These are phyloP conservation scores for Orthosia cruda DNA, from an alignment of 2,888 invertebrate genomes.

Conservation along the genomic window DNA sequence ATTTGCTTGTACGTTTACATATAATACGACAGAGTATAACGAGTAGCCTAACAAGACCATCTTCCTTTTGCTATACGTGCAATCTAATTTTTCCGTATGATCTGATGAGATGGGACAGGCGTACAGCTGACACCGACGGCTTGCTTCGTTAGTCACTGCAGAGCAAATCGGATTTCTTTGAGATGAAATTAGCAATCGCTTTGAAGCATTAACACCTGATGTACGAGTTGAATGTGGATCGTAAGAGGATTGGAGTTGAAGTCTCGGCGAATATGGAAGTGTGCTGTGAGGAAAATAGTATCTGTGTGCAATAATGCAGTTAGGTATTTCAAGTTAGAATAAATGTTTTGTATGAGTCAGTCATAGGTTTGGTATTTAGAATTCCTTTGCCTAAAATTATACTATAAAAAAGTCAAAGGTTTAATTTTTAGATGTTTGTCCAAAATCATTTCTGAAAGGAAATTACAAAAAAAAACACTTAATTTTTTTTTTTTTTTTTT, in stretches of 20 bases:
- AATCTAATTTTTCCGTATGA: slow-evolving; percentile 80
- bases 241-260: slow-evolving; percentile 34
- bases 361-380: too few species aligned
- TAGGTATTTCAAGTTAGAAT: neutral
- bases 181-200: slow-evolving; percentile 87
- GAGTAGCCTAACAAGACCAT: slow-evolving; percentile 66
- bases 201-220: slow-evolving; percentile 82
- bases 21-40: slow-evolving; percentile 64
- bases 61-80: slow-evolving; percentile 69
- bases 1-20: slow-evolving; percentile 58
- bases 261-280: neutral
- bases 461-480: too few species aligned
- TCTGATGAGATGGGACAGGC: slow-evolving; percentile 80
- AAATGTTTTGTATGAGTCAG: neutral
- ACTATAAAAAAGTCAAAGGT: too few species aligned
- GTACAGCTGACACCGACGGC: slow-evolving; percentile 78
- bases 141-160: slow-evolving; percentile 83
- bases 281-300: neutral
- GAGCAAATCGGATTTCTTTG: slow-evolving; percentile 82
- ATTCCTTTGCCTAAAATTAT: too few species aligned
- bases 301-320: neutral
- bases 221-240: slow-evolving; percentile 54
- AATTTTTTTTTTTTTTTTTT: too few species aligned
- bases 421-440: too few species aligned
- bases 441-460: too few species aligned